Base-by-base conservation (phyloP, 2,888 invertebrate species). In the Xylocampa areola region DNA sequence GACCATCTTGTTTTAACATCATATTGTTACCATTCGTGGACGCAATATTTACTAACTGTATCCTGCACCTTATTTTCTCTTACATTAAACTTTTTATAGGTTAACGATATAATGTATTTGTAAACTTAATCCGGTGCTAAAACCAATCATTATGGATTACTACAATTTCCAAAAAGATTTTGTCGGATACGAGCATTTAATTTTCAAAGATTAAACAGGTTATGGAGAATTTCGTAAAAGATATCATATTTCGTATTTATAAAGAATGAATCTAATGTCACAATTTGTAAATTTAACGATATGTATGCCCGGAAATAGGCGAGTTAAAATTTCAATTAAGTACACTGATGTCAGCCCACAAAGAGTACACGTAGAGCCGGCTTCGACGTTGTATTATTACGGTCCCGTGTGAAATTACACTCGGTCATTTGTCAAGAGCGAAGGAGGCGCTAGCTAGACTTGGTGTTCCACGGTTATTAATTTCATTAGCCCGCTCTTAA, bases 401-500 rank as follows among this genome's bases (percentile, higher is more conserved):
- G 80, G 81, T 77, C 84, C 81, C 89, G 90, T 88, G 89, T 93
- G 91, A 93, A 90, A 93, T 92, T 91, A 91, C 92, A 94, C 82
- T 79, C 90, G 89, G 85, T 86, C 89, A 90, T 94, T 92, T 90
- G 91, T 94, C 92, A 92, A 80, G 87, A 80, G 81, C 77, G 83
- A 82, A 86, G 86, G 84, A 89, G 90, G 87, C 88, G 85, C 86
- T 83, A 79, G 84, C 84, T 82, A 81, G 82, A 82, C 77, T 82
- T 78, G 77, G 80, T 80, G 82, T 84, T 82, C 84, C 82, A 86
- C 81, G 87, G 90, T 91, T 90, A 92, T 92, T 92, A 92, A 92
- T 92, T 92, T 90, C 89, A 92, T 92, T 92, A 90, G 85, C 82
- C 85, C 82, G 85, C 84, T 89, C 87, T 91, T 91, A 92, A 92